phyloP scores from a whole-genome alignment of 2,797 vertebrate species.

The Macropus fuliginosus region DNA sequence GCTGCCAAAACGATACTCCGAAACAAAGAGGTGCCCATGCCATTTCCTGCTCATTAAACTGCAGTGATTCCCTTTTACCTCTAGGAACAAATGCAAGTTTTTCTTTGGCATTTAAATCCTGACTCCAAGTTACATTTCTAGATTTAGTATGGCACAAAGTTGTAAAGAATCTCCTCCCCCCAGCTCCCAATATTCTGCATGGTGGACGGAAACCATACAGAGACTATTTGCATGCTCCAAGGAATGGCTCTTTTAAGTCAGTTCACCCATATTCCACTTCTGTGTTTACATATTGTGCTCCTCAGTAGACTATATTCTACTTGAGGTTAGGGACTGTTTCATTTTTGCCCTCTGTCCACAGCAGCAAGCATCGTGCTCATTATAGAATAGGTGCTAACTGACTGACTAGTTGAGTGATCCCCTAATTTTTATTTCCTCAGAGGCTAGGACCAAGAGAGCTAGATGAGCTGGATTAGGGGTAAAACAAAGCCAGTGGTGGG shows the following conservation, averaged over 20 bases:
- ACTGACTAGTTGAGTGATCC: background rate
- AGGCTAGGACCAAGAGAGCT: background rate
- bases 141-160: background rate
- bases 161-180: background rate
- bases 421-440: background rate
- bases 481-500: background rate
- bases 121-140: background rate
- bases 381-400: background rate
- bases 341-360: background rate
- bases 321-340: background rate
- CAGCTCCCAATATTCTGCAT: background rate
- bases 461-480: background rate
- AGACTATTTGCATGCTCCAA: background rate
- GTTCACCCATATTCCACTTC: background rate
- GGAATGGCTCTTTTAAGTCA: background rate
- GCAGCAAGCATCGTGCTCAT: background rate
- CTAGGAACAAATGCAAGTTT: background rate
- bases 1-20: background rate
- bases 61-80: background rate
- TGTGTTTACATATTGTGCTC: background rate
- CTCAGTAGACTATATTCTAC: background rate
- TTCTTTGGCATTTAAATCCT: background rate
- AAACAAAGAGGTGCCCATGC: background rate
- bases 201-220: background rate
- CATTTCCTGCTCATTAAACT: background rate